Evolutionary conservation across 1,140 invertebrate species (phyloP), one percentile per base, ranked within the genome.

Genomic region (Leptopilina clavipes): DNA sequence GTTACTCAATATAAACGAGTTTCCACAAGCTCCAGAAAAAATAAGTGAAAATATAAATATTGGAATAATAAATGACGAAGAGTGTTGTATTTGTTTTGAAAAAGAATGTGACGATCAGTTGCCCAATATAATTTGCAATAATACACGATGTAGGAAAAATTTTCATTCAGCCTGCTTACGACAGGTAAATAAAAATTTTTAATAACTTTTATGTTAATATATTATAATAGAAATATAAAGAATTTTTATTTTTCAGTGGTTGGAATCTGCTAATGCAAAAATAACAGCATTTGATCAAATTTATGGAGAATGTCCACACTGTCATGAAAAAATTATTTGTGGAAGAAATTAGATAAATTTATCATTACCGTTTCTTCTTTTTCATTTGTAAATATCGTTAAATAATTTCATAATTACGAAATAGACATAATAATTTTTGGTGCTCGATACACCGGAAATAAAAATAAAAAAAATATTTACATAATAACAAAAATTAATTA

Each of bases 21-120:
- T 91, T 79, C 88, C 89, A 3, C 72, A 73, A 75, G 72, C 72
- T 9, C 44, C 74, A 75, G 71, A 76, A 25, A 44, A 71, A 19
- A 48, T 81, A 54, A 56, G 72, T 59, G n/a, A 37, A 25, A 5
- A 76, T 18, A 12, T 7, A 17, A 77, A 71, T 8, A 71, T 77
- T 70, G 83, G 71, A 9, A 82, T 86, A 22, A 77, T 90, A 31
- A 19, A 78, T 6, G 86, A 86, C 52, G 80, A 86, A n/a, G 90
- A 90, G 56, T 91, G 90, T 75, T 88, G 87, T 73, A 91, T 91
- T 77, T 91, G 90, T 76, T 90, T 87, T 48, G 86, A 78, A 3
- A 48, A 86, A 37, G 82, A 88, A 72, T 77, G 80, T 6, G 87
- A 89, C 56, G 75, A 79, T 12, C 17, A 76, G 37, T 75, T 86